Conservation (phyloP, 2,113 vertebrate species). For the Chiloscyllium plagiosum region DNA sequence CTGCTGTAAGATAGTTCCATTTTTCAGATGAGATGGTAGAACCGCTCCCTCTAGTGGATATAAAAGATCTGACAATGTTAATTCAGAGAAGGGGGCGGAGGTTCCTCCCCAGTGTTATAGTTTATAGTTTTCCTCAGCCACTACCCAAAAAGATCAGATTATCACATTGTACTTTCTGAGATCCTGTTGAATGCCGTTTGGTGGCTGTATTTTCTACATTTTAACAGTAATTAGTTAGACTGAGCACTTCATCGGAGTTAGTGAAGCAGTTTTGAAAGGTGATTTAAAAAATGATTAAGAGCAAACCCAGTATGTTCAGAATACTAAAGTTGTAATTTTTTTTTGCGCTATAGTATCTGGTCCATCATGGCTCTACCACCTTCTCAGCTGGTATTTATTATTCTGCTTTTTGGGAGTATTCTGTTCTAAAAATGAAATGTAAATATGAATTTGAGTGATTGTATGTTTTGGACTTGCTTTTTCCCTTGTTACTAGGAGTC, state of each 20-base stretch:
- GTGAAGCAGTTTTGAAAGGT: background rate
- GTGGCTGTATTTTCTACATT: background rate
- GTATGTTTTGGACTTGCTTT: background rate
- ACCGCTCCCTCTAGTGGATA: background rate
- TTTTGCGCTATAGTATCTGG: no score
- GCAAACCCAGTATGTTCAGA: background rate
- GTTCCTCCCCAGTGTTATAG: no score
- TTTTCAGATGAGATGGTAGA: background rate
- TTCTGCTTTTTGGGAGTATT: background rate
- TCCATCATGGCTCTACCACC: background rate
- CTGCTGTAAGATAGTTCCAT: background rate
- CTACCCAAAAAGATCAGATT: background rate
- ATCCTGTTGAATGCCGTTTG: background rate
- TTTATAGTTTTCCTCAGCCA: background rate
- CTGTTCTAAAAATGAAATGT: background rate
- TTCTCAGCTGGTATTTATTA: background rate
- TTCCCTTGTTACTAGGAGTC: constrained; percentile 65
- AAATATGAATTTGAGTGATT: background rate
- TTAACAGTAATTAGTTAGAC: background rate
- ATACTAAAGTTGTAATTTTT: background rate
- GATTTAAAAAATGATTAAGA: background rate
- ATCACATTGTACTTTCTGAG: background rate
- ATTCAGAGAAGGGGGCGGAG: background rate
- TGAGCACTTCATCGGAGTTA: background rate
- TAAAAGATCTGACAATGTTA: background rate